Percentiles rank a stretch among this genome's conserved stretches.
phyloP scores from a whole-genome alignment of 1,140 invertebrate genomes.

The Drosophila kepulauana region DNA sequence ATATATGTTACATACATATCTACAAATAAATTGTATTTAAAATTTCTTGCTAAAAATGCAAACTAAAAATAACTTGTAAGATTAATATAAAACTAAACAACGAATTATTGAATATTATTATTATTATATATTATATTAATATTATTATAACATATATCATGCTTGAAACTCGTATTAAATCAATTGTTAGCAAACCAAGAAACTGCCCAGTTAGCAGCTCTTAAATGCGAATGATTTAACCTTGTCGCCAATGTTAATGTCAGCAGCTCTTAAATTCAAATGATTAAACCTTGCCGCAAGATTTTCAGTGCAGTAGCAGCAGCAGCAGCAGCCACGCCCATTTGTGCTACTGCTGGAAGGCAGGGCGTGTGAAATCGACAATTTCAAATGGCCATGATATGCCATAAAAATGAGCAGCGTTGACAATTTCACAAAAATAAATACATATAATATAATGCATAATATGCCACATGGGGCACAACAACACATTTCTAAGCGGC shows the following conservation, averaged over 20 bases:
- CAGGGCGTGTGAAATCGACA: constrained; percentile 41
- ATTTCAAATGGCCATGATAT: constrained; percentile 31
- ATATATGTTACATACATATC: too few relatives aligned
- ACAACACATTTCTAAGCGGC: constrained; percentile 23
- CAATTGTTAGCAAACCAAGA: too few relatives aligned
- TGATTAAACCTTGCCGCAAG: constrained; percentile 28
- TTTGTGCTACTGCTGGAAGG: neutral
- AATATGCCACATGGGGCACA: constrained; percentile 38
- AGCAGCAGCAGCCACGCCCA: neutral
- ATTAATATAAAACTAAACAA: too few relatives aligned
- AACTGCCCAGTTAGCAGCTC: neutral
- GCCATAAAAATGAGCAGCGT: constrained; percentile 40
- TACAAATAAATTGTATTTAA: too few relatives aligned
- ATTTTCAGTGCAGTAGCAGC: neutral
- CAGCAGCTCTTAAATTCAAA: constrained; percentile 36
- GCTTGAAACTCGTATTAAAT: too few relatives aligned
- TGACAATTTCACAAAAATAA: constrained; percentile 45
- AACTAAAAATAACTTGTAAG: too few relatives aligned
- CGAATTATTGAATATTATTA: too few relatives aligned
- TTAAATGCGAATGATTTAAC: neutral
- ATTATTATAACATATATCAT: too few relatives aligned
- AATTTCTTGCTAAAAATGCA: too few relatives aligned
- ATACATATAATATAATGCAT: constrained; percentile 27
- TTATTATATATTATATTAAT: too few relatives aligned
- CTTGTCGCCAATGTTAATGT: neutral